Evolutionary conservation across 1,140 invertebrate genomes (phyloP), one percentile per base, ranked within the genome.

Genomic region (Brachionus calyciflorus): DNA sequence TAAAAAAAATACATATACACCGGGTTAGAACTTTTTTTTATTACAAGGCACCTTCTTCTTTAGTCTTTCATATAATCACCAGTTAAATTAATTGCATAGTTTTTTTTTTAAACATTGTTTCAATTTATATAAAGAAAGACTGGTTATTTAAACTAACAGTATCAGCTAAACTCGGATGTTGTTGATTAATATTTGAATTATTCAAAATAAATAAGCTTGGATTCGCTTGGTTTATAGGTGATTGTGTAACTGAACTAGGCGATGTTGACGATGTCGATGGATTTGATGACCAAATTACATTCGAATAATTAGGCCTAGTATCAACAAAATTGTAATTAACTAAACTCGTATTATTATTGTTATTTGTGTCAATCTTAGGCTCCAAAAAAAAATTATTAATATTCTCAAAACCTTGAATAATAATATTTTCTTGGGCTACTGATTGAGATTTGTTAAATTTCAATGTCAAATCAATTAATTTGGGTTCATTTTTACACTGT

Each of bases 171-270:
- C 37, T 60, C 30, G 33, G 55, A 5, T 60, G 55, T 33, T 60
- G 55, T 12, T 55, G 53, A 55, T 55, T 55, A 30, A 55, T 24
- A 7, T n/a, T 28, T 7, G 24, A 12, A 60, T 60, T 60, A 60
- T 60, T 60, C 19, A 60, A 37, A 17, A 60, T 60, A 37, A 60
- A 60, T 60, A 60, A 37, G 37, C 37, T 60, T 37, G 55, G 33
- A 33, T 60, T 60, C 37, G 55, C 19, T 60, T 60, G 55, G 37
- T 60, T 60, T 17, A 60, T 60, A 17, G 55, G 55, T 17, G 55
- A 60, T 60, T 60, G 55, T 10, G 55, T 37, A 33, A 60, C 37
- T 9, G 28, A 60, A n/a, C 28, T 28, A 17, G 55, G 9, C 7
- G 55, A 30, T n/a, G 55, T 33, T 60, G 55, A 5, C 30, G 30